These are phyloP conservation scores for Anthoscopus minutus DNA, from an alignment of 2,113 vertebrate genomes.

Conservation along the genomic window DNA sequence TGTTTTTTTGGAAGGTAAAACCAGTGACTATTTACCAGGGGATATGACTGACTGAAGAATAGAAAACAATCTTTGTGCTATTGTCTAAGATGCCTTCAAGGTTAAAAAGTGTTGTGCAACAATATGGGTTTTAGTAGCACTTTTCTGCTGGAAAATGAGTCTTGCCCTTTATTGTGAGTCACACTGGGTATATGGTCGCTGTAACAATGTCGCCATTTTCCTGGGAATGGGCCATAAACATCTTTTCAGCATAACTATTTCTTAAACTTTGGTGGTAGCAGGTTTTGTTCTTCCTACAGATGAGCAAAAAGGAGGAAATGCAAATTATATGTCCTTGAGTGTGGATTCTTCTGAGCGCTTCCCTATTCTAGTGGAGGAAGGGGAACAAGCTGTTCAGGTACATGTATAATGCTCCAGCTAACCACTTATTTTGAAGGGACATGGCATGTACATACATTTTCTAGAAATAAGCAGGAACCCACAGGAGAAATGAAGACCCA, in stretches of 20 bases:
- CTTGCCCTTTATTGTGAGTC: not conserved
- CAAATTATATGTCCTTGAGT: not conserved
- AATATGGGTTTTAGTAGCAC: not conserved
- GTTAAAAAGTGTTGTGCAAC: not conserved
- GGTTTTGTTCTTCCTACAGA: not conserved
- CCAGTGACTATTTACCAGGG: not conserved
- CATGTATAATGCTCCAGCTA: not conserved
- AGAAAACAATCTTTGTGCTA: not conserved
- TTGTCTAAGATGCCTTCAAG: not conserved
- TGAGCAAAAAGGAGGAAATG: not conserved
- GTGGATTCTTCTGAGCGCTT: not conserved
- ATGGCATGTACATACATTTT: not conserved
- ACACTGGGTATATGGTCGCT: not conserved
- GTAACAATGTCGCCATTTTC: not conserved
- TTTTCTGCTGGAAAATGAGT: not conserved
- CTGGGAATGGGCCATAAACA: not conserved
- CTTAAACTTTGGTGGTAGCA: not conserved
- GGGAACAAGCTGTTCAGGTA: not conserved
- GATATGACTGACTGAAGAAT: not conserved
- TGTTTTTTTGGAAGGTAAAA: conserved; percentile 2
- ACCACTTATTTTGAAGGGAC: not conserved
- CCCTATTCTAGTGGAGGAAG: not conserved
- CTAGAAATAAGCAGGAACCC: not conserved
- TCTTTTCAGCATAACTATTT: not conserved
- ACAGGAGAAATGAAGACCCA: not conserved